phyloP scores from a whole-genome alignment of 2,113 vertebrate species.

The Tetrax tetrax region DNA sequence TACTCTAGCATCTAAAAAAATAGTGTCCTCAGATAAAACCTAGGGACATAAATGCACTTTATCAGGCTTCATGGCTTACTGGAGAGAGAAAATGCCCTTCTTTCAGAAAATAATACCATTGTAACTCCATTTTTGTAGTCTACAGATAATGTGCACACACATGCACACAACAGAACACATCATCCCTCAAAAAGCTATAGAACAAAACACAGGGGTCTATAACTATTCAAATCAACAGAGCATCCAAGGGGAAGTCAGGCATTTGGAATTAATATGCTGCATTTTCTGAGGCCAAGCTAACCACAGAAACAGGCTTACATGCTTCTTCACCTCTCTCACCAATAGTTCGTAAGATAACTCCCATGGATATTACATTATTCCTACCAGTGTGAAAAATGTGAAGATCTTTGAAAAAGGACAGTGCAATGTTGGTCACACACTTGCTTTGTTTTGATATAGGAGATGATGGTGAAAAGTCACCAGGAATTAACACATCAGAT shows the following conservation, averaged over 20 bases:
- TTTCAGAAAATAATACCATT: background rate
- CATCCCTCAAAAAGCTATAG: background rate
- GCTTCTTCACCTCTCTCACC: background rate
- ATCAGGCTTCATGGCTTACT: background rate
- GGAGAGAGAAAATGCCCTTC: background rate
- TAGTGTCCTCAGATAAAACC: background rate
- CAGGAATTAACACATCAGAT: slow-evolving; percentile 68
- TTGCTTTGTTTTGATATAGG: slow-evolving; percentile 33
- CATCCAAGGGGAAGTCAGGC: background rate
- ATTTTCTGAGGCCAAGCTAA: background rate
- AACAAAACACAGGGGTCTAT: background rate
- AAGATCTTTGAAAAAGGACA: background rate
- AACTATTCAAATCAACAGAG: background rate
- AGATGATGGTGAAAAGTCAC: slow-evolving; percentile 44
- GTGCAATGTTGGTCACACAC: background rate
- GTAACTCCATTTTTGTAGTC: background rate
- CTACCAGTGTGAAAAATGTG: background rate
- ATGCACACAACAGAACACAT: background rate
- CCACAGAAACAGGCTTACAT: fast-evolving
- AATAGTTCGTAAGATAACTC: background rate
- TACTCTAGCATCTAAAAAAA: background rate
- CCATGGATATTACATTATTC: background rate
- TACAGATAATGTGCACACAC: background rate
- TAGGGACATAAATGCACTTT: background rate
- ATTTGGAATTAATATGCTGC: background rate